These are phyloP conservation scores for Oplegnathus fasciatus DNA, from an alignment of 2,113 vertebrate genomes.

Conservation along the genomic window DNA sequence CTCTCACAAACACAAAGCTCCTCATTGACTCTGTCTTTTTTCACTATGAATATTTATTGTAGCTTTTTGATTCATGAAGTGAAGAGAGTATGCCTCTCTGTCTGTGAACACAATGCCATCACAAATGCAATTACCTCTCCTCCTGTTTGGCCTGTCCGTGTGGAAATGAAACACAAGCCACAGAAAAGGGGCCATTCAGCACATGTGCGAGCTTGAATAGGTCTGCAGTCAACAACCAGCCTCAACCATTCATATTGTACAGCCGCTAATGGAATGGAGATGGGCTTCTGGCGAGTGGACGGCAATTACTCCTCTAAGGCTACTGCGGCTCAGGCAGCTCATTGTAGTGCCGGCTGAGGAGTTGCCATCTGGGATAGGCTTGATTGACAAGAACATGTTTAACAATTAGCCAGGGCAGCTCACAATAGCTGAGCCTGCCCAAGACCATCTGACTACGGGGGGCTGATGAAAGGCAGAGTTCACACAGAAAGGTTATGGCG, in stretches of 20 bases:
- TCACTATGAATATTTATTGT: constrained; percentile 46
- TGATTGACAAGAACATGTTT: constrained; percentile 84
- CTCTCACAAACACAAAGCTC: constrained; percentile 9
- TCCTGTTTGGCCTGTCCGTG: constrained; percentile 45
- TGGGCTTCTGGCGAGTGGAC: constrained; percentile 49
- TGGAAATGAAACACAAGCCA: constrained; percentile 61
- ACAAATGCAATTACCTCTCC: constrained; percentile 62
- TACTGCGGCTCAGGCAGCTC: constrained; percentile 50
- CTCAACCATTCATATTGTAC: constrained; percentile 61
- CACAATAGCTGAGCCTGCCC: constrained; percentile 54
- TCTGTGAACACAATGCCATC: constrained; percentile 50
- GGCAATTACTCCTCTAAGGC: constrained; percentile 64
- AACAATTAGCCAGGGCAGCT: constrained; percentile 78
- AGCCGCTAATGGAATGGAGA: constrained; percentile 69
- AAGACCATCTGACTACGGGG: constrained; percentile 52
- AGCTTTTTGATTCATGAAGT: constrained; percentile 46
- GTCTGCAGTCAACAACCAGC: constrained; percentile 58
- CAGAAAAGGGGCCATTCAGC: constrained; percentile 45
- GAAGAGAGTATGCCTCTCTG: constrained; percentile 20
- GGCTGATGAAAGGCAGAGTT: constrained; percentile 66
- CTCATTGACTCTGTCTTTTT: constrained; percentile 18
- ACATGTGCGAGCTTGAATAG: constrained; percentile 52
- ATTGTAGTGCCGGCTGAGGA: constrained; percentile 63
- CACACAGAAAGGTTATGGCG: constrained; percentile 61
- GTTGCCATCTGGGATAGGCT: constrained; percentile 67